These are phyloP conservation scores for Yasuhikotakia modesta DNA, from an alignment of 2,797 vertebrate species.

Conservation along the genomic window DNA sequence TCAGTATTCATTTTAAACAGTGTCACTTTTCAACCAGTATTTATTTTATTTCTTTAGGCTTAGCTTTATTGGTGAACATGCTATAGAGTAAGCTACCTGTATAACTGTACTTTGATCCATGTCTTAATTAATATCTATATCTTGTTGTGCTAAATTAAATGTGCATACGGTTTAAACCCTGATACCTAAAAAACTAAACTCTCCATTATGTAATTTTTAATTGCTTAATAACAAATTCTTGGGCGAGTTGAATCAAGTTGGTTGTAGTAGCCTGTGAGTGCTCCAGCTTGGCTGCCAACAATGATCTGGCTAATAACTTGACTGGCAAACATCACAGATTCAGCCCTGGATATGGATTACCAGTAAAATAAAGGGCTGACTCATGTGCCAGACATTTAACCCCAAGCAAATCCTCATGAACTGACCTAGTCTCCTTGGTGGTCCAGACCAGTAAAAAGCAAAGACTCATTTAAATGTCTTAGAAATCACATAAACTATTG, in stretches of 20 bases:
- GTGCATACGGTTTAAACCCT: too few species aligned
- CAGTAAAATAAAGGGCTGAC: too few species aligned
- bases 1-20: not conserved
- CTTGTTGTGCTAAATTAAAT: too few species aligned
- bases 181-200: not conserved
- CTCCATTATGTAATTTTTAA: not conserved
- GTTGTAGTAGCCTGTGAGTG: not conserved
- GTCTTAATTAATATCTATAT: not conserved
- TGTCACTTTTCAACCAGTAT: not conserved
- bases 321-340: not conserved
- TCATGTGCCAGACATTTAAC: not conserved
- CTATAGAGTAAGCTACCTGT: too few species aligned
- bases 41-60: slow-evolving; percentile 1
- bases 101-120: slow-evolving; percentile 29
- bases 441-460: not conserved
- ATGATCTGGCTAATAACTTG: not conserved
- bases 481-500: not conserved
- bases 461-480: not conserved
- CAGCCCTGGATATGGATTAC: not conserved
- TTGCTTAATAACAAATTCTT: not conserved
- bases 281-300: not conserved
- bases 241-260: not conserved
- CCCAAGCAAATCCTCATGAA: too few species aligned
- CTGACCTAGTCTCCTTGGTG: not conserved
- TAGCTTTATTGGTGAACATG: not conserved